phyloP scores from a whole-genome alignment of 2,797 vertebrate genomes.

The Dendrocincla tyrannina region DNA sequence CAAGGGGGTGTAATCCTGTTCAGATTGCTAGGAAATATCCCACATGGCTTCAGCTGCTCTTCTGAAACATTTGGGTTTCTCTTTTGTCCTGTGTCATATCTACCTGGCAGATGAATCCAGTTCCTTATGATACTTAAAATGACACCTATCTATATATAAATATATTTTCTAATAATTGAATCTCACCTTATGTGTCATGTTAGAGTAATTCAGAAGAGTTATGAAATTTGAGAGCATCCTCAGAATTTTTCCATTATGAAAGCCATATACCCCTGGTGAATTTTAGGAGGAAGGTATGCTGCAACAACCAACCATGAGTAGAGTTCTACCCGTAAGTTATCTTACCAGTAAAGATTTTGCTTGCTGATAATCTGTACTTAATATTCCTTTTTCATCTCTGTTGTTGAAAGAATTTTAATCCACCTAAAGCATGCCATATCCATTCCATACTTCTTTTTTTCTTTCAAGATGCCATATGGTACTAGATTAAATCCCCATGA shows the following conservation, averaged over 20 bases:
- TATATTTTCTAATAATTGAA: not conserved
- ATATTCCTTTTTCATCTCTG: not conserved
- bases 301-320: not conserved
- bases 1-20: not conserved
- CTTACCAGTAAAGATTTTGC: not conserved
- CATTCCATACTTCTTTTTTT: not conserved
- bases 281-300: not conserved
- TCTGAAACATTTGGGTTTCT: not conserved
- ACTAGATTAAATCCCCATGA: not conserved
- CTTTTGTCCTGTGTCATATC: not conserved
- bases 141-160: not conserved
- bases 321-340: not conserved
- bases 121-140: not conserved
- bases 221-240: not conserved
- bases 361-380: not conserved
- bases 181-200: not conserved
- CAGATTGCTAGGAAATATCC: not conserved
- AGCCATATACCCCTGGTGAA: not conserved
- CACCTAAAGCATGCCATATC: not conserved
- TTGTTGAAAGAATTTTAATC: not conserved
- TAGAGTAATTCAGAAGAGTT: not conserved
- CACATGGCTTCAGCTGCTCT: not conserved
- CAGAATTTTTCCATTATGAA: not conserved
- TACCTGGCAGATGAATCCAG: not conserved
- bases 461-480: not conserved